phyloP scores from a whole-genome alignment of 2,113 vertebrate species.

The Engraulis encrasicolus region DNA sequence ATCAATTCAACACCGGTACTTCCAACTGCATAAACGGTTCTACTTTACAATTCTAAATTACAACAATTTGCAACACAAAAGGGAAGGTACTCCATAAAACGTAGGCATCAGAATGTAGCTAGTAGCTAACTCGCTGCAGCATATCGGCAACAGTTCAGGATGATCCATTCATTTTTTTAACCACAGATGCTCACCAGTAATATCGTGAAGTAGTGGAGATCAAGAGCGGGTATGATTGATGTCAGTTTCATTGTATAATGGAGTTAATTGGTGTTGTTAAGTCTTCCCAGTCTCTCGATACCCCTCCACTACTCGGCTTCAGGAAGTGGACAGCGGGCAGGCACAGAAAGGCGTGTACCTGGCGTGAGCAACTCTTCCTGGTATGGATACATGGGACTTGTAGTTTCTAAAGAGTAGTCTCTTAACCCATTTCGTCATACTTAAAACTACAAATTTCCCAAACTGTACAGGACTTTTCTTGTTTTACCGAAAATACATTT shows the following conservation, averaged over 20 bases:
- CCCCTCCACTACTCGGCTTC: conserved; percentile 69
- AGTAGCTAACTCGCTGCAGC: conserved; percentile 38
- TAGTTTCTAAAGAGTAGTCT: conserved; percentile 36
- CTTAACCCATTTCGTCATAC: not conserved
- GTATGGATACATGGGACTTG: conserved; percentile 56
- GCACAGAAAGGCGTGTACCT: conserved; percentile 69
- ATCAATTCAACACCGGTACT: not conserved
- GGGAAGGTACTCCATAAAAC: not conserved
- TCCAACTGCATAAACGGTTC: not conserved
- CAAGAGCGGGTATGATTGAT: conserved; percentile 63
- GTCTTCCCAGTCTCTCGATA: conserved; percentile 70
- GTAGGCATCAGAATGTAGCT: conserved; percentile 39
- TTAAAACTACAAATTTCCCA: conserved; percentile 49
- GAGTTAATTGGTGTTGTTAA: conserved; percentile 61
- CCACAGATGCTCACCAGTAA: conserved; percentile 69
- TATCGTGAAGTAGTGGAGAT: conserved; percentile 66
- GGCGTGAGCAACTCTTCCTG: conserved; percentile 60
- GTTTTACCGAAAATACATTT: not conserved
- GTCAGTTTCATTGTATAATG: conserved; percentile 78
- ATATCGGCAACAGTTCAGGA: not conserved
- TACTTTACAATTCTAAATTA: not conserved
- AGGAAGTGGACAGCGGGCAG: conserved; percentile 74
- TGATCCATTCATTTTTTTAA: not conserved
- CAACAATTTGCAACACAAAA: not conserved
- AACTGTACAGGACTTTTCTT: not conserved